Evolutionary conservation across 2,888 invertebrate genomes (phyloP).

Genomic region (Ceratothoa steindachneri): DNA sequence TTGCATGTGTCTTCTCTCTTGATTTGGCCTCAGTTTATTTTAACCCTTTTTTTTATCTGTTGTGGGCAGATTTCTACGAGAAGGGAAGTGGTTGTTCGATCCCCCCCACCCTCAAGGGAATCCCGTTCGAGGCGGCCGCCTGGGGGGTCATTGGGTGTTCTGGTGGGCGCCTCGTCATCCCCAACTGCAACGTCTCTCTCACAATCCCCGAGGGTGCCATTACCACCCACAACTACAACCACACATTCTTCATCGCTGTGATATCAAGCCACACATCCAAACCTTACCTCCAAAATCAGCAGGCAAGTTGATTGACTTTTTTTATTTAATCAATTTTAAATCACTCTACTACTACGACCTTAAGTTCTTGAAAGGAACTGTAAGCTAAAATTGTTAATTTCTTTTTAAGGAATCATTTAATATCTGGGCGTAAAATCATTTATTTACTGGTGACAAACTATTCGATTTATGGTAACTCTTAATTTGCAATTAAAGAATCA

Average conservation of each 20-base stretch:
- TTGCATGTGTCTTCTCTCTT: no score
- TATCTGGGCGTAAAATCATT: no score
- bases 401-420: no score
- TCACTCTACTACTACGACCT: no score
- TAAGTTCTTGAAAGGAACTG: no score
- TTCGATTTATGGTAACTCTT: no score
- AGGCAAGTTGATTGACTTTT: constrained; percentile 34
- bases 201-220: constrained; percentile 43
- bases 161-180: constrained; percentile 37
- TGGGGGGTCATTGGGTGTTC: constrained; percentile 36
- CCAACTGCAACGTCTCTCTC: constrained; percentile 35
- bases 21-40: no score
- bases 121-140: constrained; percentile 40
- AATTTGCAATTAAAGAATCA: no score
- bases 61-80: not conserved
- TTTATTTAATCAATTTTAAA: no score
- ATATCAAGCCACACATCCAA: constrained; percentile 7
- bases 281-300: constrained; percentile 29
- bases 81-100: not conserved
- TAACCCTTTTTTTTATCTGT: no score
- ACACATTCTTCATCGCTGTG: constrained; percentile 33
- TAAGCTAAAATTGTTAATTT: no score
- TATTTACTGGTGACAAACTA: no score
- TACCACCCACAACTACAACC: constrained; percentile 52
- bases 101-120: constrained; percentile 47